phyloP scores from a whole-genome alignment of 2,113 vertebrate genomes.

The Elephas maximus region DNA sequence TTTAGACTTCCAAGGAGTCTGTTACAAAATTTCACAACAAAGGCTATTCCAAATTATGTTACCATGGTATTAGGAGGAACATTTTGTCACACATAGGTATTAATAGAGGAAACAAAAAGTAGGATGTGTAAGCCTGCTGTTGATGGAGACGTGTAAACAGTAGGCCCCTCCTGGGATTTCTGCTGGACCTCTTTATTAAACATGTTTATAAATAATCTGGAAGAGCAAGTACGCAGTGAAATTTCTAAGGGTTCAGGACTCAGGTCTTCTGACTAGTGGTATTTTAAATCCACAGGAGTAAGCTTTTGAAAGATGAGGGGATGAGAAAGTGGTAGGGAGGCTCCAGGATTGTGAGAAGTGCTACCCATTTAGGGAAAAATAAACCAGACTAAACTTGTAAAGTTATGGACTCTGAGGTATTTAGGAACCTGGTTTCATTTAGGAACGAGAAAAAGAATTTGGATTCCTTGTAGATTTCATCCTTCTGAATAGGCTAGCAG shows the following conservation, averaged over 20 bases:
- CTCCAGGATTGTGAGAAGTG: not conserved
- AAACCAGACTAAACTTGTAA: constrained; percentile 48
- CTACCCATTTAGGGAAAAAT: not conserved
- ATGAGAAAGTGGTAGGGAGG: not conserved
- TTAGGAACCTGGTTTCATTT: constrained; percentile 40
- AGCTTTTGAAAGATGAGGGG: constrained; percentile 47
- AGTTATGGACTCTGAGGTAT: constrained; percentile 35
- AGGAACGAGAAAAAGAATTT: constrained; percentile 23
- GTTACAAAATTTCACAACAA: constrained; percentile 65
- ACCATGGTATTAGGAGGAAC: constrained; percentile 39
- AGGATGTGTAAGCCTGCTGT: constrained; percentile 33
- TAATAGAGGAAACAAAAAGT: constrained; percentile 50
- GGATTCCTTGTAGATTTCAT: not conserved
- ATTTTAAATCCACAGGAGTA: constrained; percentile 38
- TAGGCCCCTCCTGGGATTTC: constrained; percentile 20
- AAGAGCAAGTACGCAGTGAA: constrained; percentile 31
- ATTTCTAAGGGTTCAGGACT: not conserved
- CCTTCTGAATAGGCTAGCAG: not conserved
- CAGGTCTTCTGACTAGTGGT: constrained; percentile 51
- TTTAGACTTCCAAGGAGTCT: constrained; percentile 59
- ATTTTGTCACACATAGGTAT: constrained; percentile 58
- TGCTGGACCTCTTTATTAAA: constrained; percentile 37
- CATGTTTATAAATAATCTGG: constrained; percentile 57
- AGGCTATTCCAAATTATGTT: constrained; percentile 50
- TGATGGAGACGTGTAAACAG: constrained; percentile 40